Base-by-base conservation (phyloP, 2,888 invertebrate genomes). In the Argyresthia albistria region DNA sequence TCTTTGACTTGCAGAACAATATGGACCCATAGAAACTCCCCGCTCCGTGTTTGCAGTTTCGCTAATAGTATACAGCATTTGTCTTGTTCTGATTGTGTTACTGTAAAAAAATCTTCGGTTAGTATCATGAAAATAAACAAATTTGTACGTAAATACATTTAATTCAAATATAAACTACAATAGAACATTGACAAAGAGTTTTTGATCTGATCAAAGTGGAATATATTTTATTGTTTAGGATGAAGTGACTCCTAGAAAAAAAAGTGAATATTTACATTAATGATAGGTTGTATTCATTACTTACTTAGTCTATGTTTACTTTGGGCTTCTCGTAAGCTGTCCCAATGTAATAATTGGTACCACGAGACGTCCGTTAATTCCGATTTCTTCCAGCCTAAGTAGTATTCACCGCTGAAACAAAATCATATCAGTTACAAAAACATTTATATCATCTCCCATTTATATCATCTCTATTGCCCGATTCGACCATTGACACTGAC, bases 1-100 rank as follows among this genome's bases (percentile, higher is more conserved):
- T 96, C 96, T 69, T 96, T 95, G 37, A 98, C 96, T 88, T 98
- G 97, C 60, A 98, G 89, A 43, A 98, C 98, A 59, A 96, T 94
- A 76, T 99, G 98, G 52, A 97, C 93, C 98, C 98, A 99, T 50
- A 98, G 90, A 91, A 96, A 97, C 66, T 94, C 92, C 0, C 97
- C 97, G 2, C 91, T 90, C 37, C 94, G 89, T 60, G 94, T 92
- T 83, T 98, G 97, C 69, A 99, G 90, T 72, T 97, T 93, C 58
- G 97, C 91, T 57, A 98, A 88, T 50, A 98, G 90, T 65, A 98
- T 97, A 73, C 98, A 97, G 59, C 98, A 97, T 64, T 98, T 93
- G 79, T 99, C 98, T 79, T 98, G 98, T 77, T 98, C 98, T 54
- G 98, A 97, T 86, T 97, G 97, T 49, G 97, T 97, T 78, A 99